phyloP scores from a whole-genome alignment of 2,888 invertebrate species.

The Lycia hirtaria region DNA sequence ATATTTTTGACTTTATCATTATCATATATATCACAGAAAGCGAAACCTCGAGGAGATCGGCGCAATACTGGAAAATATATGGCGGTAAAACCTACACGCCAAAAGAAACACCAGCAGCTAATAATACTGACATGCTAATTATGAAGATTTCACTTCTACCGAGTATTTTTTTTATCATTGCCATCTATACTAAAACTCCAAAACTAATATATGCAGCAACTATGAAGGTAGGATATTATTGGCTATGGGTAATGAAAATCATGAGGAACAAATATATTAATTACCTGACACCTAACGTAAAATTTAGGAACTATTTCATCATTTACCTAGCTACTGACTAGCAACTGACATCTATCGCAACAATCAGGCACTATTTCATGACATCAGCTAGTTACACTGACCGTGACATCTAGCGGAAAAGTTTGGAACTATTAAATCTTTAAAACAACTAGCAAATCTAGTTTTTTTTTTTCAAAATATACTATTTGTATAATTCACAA shows the following conservation, averaged over 20 bases:
- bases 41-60: too few relatives aligned
- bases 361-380: neutral
- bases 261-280: neutral
- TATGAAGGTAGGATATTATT: too few relatives aligned
- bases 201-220: neutral
- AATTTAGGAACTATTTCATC: neutral
- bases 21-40: too few relatives aligned
- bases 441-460: neutral
- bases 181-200: neutral
- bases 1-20: too few relatives aligned
- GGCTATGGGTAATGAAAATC: too few relatives aligned
- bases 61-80: too few relatives aligned
- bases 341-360: constrained; percentile 5
- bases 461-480: too few relatives aligned
- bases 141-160: too few relatives aligned
- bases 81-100: too few relatives aligned
- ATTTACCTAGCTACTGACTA: neutral
- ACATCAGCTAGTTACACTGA: neutral
- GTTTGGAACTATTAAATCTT: neutral
- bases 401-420: constrained; percentile 15
- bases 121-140: too few relatives aligned
- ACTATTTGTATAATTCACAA: too few relatives aligned
- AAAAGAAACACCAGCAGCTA: too few relatives aligned
- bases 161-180: neutral
- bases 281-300: constrained; percentile 1